Evolutionary conservation across 2,797 vertebrate species (phyloP).

Genomic region (Arnoldichthys spilopterus): DNA sequence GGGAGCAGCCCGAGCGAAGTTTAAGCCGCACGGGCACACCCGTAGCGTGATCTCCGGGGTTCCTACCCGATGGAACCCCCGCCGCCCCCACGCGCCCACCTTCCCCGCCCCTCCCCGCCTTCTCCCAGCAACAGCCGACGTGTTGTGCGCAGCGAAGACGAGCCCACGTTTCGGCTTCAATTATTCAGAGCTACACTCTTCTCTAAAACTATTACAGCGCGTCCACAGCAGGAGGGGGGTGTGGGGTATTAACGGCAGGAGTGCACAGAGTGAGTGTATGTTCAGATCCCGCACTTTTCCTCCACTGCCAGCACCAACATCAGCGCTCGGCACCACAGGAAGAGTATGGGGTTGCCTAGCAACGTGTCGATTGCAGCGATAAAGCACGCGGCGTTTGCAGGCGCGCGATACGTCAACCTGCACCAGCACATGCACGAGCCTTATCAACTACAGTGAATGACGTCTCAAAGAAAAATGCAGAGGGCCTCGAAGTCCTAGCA

Average conservation of each 20-base stretch:
- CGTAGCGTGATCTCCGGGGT: slow-evolving; percentile 4
- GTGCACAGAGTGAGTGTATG: slow-evolving; percentile 51
- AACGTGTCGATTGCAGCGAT: slow-evolving; percentile 58
- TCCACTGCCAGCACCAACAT: slow-evolving; percentile 55
- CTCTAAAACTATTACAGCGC: slow-evolving; percentile 48
- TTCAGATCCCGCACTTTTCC: slow-evolving; percentile 61
- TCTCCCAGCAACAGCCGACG: slow-evolving; percentile 28
- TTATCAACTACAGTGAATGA: slow-evolving; percentile 27
- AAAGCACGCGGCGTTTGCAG: slow-evolving; percentile 43
- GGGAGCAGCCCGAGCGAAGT: slow-evolving; percentile 12
- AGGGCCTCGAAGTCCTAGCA: slow-evolving; percentile 14
- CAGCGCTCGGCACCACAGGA: slow-evolving; percentile 51
- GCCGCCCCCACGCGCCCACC: not conserved
- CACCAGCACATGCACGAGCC: not conserved
- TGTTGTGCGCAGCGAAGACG: slow-evolving; percentile 30
- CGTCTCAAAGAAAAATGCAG: not conserved
- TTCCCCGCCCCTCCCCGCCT: not conserved
- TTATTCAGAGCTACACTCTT: slow-evolving; percentile 48
- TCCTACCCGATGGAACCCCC: not conserved
- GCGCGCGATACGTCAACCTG: slow-evolving; percentile 35
- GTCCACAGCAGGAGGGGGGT: slow-evolving; percentile 32
- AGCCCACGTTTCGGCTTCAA: slow-evolving; percentile 44
- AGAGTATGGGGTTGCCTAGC: slow-evolving; percentile 63
- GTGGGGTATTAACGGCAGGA: slow-evolving; percentile 53
- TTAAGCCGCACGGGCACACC: not conserved